Percentiles rank a stretch among this genome's conserved stretches.
Evolutionary conservation across 2,888 invertebrate species (phyloP).

Genomic region (Ennomos quercinarius): DNA sequence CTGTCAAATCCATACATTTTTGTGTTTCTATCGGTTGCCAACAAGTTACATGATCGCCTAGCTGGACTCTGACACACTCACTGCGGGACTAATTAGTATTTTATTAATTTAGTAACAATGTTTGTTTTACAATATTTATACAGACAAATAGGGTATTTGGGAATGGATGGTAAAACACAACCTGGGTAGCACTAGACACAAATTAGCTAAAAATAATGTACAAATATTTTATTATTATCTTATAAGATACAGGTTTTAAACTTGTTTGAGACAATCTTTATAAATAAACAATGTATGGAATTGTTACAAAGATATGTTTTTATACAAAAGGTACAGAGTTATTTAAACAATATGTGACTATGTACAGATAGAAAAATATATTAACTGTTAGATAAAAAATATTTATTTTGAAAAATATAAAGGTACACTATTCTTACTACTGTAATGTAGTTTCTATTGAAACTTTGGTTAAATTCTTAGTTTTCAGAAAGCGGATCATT

Average conservation of each 20-base stretch:
- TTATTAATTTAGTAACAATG: constrained; percentile 2
- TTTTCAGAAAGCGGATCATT: constrained; percentile 37
- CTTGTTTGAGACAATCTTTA: constrained; percentile 26
- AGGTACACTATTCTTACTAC: constrained; percentile 49
- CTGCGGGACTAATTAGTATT: neutral
- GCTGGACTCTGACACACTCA: neutral
- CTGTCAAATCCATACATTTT: no score
- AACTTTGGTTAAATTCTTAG: constrained; percentile 48
- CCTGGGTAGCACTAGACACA: constrained; percentile 50
- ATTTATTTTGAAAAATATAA: constrained; percentile 61
- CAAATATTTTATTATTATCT: constrained; percentile 32
- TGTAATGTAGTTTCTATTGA: constrained; percentile 54
- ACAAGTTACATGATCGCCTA: no score
- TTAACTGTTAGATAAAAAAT: constrained; percentile 66
- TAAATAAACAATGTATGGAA: constrained; percentile 33
- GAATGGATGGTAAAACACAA: constrained; percentile 64
- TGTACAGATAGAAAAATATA: constrained; percentile 79
- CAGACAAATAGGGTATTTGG: constrained; percentile 3
- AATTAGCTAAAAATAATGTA: constrained; percentile 39
- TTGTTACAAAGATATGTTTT: constrained; percentile 51
- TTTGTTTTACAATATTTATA: neutral
- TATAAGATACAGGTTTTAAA: constrained; percentile 25
- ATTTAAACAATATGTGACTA: constrained; percentile 52
- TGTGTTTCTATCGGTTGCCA: no score
- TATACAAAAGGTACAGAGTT: constrained; percentile 56